Conservation (phyloP, 2,797 vertebrate species). For the Ceryle rudis region DNA sequence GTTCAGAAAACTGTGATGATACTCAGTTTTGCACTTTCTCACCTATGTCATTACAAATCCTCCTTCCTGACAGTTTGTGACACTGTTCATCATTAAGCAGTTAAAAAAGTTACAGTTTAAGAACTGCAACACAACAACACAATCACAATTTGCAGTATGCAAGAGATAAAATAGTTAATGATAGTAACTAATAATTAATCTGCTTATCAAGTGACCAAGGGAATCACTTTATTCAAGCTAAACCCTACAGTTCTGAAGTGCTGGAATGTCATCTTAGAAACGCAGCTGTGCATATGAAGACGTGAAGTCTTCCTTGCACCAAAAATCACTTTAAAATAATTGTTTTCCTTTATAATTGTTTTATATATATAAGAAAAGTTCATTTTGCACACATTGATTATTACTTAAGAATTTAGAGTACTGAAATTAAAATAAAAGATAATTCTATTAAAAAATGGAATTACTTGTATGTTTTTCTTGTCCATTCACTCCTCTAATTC, state of each 20-base stretch:
- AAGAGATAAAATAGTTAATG: not conserved
- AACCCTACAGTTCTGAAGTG: not conserved
- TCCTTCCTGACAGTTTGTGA: not conserved
- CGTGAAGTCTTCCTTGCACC: not conserved
- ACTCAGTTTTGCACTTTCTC: not conserved
- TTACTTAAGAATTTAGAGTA: not conserved
- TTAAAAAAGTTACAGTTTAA: not conserved
- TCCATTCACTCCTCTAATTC: constrained; percentile 72
- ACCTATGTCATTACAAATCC: not conserved
- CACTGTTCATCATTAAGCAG: not conserved
- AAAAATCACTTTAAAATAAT: not conserved
- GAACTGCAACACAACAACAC: not conserved
- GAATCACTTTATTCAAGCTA: not conserved
- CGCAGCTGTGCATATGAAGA: not conserved
- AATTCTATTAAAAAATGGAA: not conserved
- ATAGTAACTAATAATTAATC: not conserved
- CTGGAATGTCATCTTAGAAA: not conserved
- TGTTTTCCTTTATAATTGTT: not conserved
- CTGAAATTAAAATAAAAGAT: not conserved
- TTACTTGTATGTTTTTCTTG: constrained; percentile 57
- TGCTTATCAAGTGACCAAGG: not conserved
- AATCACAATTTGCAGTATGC: not conserved
- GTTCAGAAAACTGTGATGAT: not conserved
- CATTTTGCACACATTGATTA: not conserved
- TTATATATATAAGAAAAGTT: too few species aligned